Percentiles rank a stretch among this genome's conserved stretches.
phyloP scores from a whole-genome alignment of 2,888 invertebrate species.

The Leptogaster cylindrica region DNA sequence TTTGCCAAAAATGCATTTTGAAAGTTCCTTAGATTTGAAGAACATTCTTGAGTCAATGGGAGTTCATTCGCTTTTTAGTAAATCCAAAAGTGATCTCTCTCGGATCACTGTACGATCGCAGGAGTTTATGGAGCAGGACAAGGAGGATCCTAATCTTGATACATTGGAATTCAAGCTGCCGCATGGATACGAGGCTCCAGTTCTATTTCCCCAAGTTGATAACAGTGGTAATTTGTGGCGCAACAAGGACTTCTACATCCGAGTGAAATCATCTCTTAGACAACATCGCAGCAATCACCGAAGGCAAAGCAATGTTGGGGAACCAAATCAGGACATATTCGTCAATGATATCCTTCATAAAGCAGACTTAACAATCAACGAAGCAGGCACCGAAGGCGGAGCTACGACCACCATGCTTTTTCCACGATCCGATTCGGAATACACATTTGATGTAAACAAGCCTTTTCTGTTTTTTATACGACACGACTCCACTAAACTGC shows the following conservation, averaged over 20 bases:
- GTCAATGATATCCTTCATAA: constrained; percentile 69
- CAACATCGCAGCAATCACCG: neutral
- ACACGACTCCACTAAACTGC: constrained; percentile 67
- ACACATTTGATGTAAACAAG: constrained; percentile 65
- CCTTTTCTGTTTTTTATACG: constrained; percentile 74
- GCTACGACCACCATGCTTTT: constrained; percentile 67
- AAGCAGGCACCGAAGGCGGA: constrained; percentile 72
- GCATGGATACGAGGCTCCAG: neutral
- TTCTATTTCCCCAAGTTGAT: constrained; percentile 16
- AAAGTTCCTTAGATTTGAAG: constrained; percentile 66
- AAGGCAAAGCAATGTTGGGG: no score
- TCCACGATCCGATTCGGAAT: constrained; percentile 64
- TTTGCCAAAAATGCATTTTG: constrained; percentile 76
- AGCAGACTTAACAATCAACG: constrained; percentile 68
- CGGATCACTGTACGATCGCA: constrained; percentile 62
- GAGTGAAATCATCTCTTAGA: neutral
- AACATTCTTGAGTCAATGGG: constrained; percentile 67
- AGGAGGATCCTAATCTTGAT: no score
- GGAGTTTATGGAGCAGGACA: no score
- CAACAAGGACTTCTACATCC: no score
- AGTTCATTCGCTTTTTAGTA: constrained; percentile 69
- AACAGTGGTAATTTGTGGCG: neutral
- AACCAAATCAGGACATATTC: no score
- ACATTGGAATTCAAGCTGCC: no score
- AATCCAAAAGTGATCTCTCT: constrained; percentile 70